A percentile compares a stretch with the other conserved stretches of the same genome.
phyloP scores from a whole-genome alignment of 2,888 invertebrate species.

The Cryptops parisi region DNA sequence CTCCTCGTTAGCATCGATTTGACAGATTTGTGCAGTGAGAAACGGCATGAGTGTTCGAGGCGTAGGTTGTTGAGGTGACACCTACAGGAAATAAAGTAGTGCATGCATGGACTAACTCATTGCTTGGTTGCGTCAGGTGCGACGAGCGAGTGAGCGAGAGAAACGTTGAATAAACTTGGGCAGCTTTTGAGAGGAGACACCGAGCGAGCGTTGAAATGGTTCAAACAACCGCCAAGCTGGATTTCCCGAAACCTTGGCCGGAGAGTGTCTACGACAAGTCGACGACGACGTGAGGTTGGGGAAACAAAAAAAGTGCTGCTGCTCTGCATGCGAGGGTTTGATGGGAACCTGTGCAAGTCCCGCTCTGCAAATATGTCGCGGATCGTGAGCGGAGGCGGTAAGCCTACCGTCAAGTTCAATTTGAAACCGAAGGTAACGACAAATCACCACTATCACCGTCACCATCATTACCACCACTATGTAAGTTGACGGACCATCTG shows the following conservation, averaged over 20 bases:
- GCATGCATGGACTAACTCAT: too few species aligned
- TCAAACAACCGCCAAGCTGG: background rate
- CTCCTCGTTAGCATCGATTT: too few species aligned
- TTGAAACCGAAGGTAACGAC: slow-evolving; percentile 7
- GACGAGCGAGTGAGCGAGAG: background rate
- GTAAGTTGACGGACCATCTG: too few species aligned
- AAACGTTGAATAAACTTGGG: background rate
- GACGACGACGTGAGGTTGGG: too few species aligned
- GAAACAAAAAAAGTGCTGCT: too few species aligned
- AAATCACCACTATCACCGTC: slow-evolving; percentile 1
- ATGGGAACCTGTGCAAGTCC: too few species aligned
- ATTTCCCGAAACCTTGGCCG: background rate
- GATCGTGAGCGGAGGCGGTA: background rate
- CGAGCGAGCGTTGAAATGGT: background rate
- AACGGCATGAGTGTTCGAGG: background rate
- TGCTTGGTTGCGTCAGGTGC: too few species aligned
- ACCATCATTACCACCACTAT: background rate
- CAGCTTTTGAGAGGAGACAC: background rate
- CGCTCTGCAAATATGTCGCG: background rate
- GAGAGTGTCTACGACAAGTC: too few species aligned
- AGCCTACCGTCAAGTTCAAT: slow-evolving; percentile 10
- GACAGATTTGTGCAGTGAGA: background rate
- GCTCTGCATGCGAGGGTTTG: too few species aligned
- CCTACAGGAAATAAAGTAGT: background rate
- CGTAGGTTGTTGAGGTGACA: too few species aligned